Base-by-base conservation (phyloP, 2,888 invertebrate genomes). In the Clistopyga incitator region DNA sequence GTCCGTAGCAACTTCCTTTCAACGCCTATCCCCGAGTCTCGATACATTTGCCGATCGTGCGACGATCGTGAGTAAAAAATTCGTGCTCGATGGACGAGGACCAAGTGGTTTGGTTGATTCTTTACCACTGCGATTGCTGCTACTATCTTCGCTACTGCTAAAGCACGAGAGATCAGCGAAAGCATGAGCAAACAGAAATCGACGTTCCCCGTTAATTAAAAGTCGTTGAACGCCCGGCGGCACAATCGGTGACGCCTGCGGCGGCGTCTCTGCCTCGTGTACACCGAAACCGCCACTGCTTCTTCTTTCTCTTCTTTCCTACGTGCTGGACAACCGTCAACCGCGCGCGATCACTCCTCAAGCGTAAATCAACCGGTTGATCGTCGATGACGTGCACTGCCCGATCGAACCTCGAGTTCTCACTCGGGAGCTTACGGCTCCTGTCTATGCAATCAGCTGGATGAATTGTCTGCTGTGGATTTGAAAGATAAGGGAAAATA, bases 201-300 rank as follows among this genome's bases (percentile, higher is more conserved):
- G 34, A 64, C 74, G 80, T 78, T 84, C 68, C 74, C 74, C 81
- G 83, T 84, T 84, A 81, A 84, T 84, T 84, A 78, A 83, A 84
- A 78, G 77, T 77, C 77, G 77, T 78, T 81, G 77, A 78, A 61
- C 68, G 45, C 61, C n/a, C 50, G 38, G 20, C 13, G 76, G 76
- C 76, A 71, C 79, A 42, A 56, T 20, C 59, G 59, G 65, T 34
- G 56, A 76, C 56, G 71, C 45, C 42, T 23, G 42, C n/a, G n/a
- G n/a, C 15, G 54, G 18, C 20, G 34, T 56, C 56, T 56, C 56
- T 23, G 3, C 13, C 25, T 25, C 23, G 56, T 25, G 56, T 56
- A 56, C 56, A 56, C 13, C 56, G 25, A 56, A 74, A 74, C 20
- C 47, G 25, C 42, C 56, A 23, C 56, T 18, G 23, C 56, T 23